A percentile compares a stretch with the other conserved stretches of the same genome.
Conservation (phyloP, 2,113 vertebrate genomes). For the Brevimyrus niger region DNA sequence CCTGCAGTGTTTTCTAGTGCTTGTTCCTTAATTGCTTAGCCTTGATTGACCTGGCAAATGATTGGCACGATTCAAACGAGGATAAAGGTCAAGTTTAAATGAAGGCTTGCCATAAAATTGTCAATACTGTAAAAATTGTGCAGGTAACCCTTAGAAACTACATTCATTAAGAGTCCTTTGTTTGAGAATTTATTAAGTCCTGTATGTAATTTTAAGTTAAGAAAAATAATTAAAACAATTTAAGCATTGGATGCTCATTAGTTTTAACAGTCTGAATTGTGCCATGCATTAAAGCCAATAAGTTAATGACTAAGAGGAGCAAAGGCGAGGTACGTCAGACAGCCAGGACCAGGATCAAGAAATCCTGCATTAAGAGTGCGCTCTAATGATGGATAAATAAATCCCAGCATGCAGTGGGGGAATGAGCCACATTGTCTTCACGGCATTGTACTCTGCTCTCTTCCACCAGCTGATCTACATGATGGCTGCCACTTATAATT, state of each 20-base stretch:
- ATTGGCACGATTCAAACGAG: not conserved
- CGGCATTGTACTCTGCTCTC: slow-evolving; percentile 75
- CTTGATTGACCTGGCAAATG: not conserved
- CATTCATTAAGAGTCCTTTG: not conserved
- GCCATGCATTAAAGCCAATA: not conserved
- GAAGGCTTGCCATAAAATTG: not conserved
- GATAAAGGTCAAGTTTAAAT: not conserved
- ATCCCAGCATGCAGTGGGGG: not conserved
- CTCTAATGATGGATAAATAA: not conserved
- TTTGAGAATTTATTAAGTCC: not conserved
- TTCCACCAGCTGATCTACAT: slow-evolving; percentile 92
- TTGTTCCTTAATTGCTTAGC: not conserved
- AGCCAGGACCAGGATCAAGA: not conserved
- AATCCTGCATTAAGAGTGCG: not conserved
- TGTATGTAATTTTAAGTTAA: not conserved
- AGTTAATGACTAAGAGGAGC: not conserved
- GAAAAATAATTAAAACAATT: not conserved
- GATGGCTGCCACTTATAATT: slow-evolving; percentile 93
- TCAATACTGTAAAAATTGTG: not conserved
- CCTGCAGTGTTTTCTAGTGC: not conserved
- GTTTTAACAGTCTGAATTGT: not conserved
- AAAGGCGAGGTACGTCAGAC: not conserved
- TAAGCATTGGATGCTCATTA: not conserved
- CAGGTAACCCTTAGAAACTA: not conserved
- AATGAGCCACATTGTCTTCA: slow-evolving; percentile 49